phyloP scores from a whole-genome alignment of 2,113 vertebrate genomes.

The Erythrocercus mccallii region DNA sequence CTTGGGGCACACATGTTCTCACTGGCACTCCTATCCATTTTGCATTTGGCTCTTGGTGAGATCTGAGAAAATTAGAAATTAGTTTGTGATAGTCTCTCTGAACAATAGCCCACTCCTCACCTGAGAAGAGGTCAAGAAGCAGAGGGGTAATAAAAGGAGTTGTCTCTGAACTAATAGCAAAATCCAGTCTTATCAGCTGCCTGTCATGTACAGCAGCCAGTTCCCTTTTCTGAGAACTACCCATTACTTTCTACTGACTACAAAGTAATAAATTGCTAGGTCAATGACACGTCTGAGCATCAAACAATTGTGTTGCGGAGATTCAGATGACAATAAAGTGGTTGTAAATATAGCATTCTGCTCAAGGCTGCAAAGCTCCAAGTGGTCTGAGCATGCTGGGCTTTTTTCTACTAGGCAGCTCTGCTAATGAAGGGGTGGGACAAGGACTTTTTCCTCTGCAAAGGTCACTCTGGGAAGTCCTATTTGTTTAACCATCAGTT shows the following conservation, averaged over 20 bases:
- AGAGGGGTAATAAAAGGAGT: not conserved
- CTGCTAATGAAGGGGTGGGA: not conserved
- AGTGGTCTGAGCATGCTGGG: not conserved
- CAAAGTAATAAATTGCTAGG: not conserved
- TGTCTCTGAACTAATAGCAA: not conserved
- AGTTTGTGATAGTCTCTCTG: not conserved
- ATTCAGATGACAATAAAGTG: not conserved
- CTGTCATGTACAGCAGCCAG: not conserved
- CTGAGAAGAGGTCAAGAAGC: not conserved
- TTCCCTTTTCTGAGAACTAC: not conserved
- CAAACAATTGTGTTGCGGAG: not conserved
- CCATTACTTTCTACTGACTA: not conserved
- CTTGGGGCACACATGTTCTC: not conserved
- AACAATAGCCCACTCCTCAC: not conserved
- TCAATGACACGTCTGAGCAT: not conserved
- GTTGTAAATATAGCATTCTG: not conserved
- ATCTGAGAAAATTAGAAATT: not conserved
- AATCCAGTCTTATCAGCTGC: not conserved
- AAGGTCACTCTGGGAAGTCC: not conserved
- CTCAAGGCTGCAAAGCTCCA: not conserved
- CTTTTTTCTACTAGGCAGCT: not conserved
- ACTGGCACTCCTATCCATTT: not conserved
- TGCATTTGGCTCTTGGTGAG: not conserved
- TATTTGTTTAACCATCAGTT: not conserved
- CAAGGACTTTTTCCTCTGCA: not conserved